These are phyloP conservation scores for Salticus scenicus DNA, from an alignment of 2,888 invertebrate species.

Conservation along the genomic window DNA sequence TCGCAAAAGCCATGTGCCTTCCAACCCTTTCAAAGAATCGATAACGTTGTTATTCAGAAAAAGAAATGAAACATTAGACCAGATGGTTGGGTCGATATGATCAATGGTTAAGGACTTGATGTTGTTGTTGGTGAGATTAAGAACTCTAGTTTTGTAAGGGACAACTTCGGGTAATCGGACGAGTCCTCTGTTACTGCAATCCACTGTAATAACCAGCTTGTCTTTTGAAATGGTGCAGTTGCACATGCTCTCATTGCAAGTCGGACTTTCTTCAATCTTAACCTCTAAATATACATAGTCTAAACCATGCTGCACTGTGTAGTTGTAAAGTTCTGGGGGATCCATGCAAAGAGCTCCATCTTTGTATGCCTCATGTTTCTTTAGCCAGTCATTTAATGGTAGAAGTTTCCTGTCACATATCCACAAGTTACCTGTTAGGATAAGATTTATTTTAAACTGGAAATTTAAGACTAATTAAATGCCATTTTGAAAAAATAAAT, in stretches of 20 bases:
- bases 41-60: constrained; percentile 71
- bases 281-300: constrained; percentile 57
- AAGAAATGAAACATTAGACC: constrained; percentile 65
- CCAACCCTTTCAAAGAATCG: constrained; percentile 67
- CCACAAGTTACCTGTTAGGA: constrained; percentile 70
- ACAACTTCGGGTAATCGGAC: constrained; percentile 61
- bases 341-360: constrained; percentile 51
- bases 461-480: no score
- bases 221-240: constrained; percentile 60
- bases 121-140: constrained; percentile 68
- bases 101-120: constrained; percentile 62
- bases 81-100: constrained; percentile 40
- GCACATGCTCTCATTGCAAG: constrained; percentile 67
- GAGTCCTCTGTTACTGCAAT: constrained; percentile 66
- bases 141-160: constrained; percentile 68
- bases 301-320: constrained; percentile 67
- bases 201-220: constrained; percentile 67
- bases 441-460: no score
- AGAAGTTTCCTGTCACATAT: constrained; percentile 68
- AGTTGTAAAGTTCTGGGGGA: constrained; percentile 58
- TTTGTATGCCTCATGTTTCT: constrained; percentile 58
- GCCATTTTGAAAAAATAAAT: no score
- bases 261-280: constrained; percentile 59
- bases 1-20: constrained; percentile 68
- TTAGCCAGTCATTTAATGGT: constrained; percentile 63